Base-by-base conservation (phyloP, 1,140 invertebrate genomes). In the Dinoponera quadriceps region DNA sequence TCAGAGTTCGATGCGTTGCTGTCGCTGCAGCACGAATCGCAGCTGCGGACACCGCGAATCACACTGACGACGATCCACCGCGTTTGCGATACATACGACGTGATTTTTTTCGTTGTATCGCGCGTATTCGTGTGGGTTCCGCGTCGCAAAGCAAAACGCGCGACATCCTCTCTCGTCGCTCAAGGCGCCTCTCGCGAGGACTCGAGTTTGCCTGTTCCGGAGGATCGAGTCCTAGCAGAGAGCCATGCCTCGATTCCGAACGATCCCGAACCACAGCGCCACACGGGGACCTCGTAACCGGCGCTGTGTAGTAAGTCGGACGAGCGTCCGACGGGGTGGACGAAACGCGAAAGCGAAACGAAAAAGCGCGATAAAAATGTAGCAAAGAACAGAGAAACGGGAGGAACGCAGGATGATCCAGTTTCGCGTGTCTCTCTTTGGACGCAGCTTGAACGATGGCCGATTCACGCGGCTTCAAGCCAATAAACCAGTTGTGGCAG, bases 401-500 rank as follows among this genome's bases (percentile, higher is more conserved):
- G 38, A 49, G 60, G 33, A 29, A 16, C 22, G 25, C 44, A 38
- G 66, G 62, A 51, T 71, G 72, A 51, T 44, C 69, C 71, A 60
- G 55, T 44, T 68, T 85, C 71, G 38, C 75, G 77, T 88, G 65
- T 87, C 81, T 88, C 75, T 88, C 73, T 68, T 82, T 82, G 72
- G 84, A 59, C 83, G 84, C 81, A 92, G 91, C 88, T 90, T 87
- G 85, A 90, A 94, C 91, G 91, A 94, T 94, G 94, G 92, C 92
- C 92, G 93, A 94, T 89, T 91, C 92, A 91, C 92, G 91, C 89
- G 91, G 92, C 90, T 94, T 94, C 90, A 93, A 93, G 88, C 93
- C 93, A 94, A 94, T 94, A 94, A 94, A 93, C 73, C 92, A 94
- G 86, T 89, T 93, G 90, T 94, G 93, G 93, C 93, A 91, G 85